Percentiles rank a stretch among this genome's conserved stretches.
Evolutionary conservation across 2,888 invertebrate genomes (phyloP).

Genomic region (Agrochola litura): DNA sequence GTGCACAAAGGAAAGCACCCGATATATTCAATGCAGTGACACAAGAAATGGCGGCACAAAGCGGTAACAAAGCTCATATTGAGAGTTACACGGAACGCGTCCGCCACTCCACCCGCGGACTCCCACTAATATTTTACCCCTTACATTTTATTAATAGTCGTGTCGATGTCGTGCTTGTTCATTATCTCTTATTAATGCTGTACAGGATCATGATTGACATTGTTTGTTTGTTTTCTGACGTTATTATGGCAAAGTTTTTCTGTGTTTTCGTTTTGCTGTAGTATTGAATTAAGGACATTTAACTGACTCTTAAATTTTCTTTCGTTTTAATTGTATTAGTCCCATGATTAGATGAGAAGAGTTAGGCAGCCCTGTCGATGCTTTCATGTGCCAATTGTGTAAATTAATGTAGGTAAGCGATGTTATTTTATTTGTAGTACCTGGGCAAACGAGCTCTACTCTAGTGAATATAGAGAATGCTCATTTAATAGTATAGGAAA

Average conservation of each 20-base stretch:
- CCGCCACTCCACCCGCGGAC: constrained; percentile 43
- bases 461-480: too few species aligned
- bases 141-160: constrained; percentile 56
- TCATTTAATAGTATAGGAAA: too few species aligned
- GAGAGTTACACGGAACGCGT: constrained; percentile 81
- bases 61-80: constrained; percentile 90
- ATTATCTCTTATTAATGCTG: constrained; percentile 46
- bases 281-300: not conserved
- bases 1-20: constrained; percentile 89
- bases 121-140: constrained; percentile 59
- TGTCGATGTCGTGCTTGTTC: constrained; percentile 44
- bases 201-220: constrained; percentile 1
- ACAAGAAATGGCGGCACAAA: constrained; percentile 89
- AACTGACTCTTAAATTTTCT: not conserved
- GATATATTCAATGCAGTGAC: constrained; percentile 91
- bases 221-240: not conserved
- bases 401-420: not conserved
- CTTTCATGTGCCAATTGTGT: not conserved
- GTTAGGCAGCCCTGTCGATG: not conserved
- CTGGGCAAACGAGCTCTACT: too few species aligned
- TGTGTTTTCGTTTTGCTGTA: not conserved
- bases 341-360: not conserved
- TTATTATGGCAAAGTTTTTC: not conserved
- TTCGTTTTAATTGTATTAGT: not conserved
- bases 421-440: not conserved